Conservation (phyloP, 1,140 invertebrate species). For the Anoplolepis gracilipes region DNA sequence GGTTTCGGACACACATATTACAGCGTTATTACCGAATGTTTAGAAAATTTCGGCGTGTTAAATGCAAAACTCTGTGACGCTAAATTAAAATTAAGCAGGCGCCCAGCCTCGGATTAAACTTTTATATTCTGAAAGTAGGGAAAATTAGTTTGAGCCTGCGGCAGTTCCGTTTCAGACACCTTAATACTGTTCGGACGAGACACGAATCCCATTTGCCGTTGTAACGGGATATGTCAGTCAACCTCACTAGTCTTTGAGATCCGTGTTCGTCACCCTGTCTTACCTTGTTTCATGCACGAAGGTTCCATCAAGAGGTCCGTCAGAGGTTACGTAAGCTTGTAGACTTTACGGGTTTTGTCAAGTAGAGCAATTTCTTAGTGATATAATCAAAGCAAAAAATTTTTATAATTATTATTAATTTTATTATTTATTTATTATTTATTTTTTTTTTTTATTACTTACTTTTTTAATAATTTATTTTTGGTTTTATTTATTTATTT, state of each 20-base stretch:
- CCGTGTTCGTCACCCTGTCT: slow-evolving; percentile 34
- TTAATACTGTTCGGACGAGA: slow-evolving; percentile 37
- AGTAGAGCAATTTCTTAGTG: neutral
- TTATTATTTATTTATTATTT: neutral
- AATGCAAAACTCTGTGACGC: neutral
- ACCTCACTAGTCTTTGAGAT: slow-evolving; percentile 37
- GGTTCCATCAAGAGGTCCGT: slow-evolving; percentile 19
- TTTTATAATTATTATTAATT: neutral
- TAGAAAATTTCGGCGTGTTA: slow-evolving; percentile 17
- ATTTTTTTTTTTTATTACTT: neutral
- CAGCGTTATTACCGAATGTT: slow-evolving; percentile 32
- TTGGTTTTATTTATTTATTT: neutral
- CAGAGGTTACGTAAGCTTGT: neutral
- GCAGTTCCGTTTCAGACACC: neutral
- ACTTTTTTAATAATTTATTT: too few relatives aligned
- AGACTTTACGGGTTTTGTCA: neutral
- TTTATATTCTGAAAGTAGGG: slow-evolving; percentile 52
- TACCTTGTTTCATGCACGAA: slow-evolving; percentile 34
- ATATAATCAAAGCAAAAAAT: neutral
- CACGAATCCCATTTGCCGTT: slow-evolving; percentile 52
- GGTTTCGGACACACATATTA: neutral
- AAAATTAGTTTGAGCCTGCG: slow-evolving; percentile 43
- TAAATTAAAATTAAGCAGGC: slow-evolving; percentile 31
- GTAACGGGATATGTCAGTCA: slow-evolving; percentile 55
- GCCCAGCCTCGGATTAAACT: slow-evolving; percentile 29